Base-by-base conservation (phyloP, 1,140 invertebrate species). In the Sitobion miscanthi region DNA sequence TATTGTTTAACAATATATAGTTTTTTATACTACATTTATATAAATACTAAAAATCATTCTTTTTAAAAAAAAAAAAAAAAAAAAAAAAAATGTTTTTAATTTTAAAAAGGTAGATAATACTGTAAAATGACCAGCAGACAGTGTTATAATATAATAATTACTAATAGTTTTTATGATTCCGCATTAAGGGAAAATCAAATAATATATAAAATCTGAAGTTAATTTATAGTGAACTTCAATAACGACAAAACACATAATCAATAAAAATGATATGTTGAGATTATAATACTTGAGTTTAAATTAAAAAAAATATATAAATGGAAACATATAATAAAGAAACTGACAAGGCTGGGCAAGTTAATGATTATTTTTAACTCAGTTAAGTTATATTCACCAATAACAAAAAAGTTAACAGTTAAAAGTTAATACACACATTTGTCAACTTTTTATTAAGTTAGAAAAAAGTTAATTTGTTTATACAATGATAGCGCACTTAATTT, bases 321-420 rank as follows among this genome's bases (percentile, higher is more conserved):
- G 35, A 54, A 89, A 82, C 87, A 93, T 62, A 93, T 88, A 93
- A 86, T 49, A 92, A 94, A 77, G n/a, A 69, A 85, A 47, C 35
- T 35, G 35, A 35, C 35, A 35, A 35, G 35, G 35, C 35, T 35
- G 35, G 35, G 35, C 35, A 35, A 35, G 35, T 35, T 35, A 35
- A 35, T 35, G 35, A 35, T 35, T 35, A 35, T 35, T 35, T 35
- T 35, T 35, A 35, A 35, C 35, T 35, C 35, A 35, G 35, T 35
- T 35, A 35, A 35, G 35, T 35, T 35, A 35, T 35, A 35, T 35
- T 35, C 35, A 35, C 35, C 35, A 35, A 35, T 35, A 35, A 35
- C 35, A 35, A 35, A 35, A 35, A 35, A 35, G 35, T 35, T 35
- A 35, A 35, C 35, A 35, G 35, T 35, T 35, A 35, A 35, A 35